Base-by-base conservation (phyloP, 2,797 vertebrate species). In the Uromys caudimaculatus region DNA sequence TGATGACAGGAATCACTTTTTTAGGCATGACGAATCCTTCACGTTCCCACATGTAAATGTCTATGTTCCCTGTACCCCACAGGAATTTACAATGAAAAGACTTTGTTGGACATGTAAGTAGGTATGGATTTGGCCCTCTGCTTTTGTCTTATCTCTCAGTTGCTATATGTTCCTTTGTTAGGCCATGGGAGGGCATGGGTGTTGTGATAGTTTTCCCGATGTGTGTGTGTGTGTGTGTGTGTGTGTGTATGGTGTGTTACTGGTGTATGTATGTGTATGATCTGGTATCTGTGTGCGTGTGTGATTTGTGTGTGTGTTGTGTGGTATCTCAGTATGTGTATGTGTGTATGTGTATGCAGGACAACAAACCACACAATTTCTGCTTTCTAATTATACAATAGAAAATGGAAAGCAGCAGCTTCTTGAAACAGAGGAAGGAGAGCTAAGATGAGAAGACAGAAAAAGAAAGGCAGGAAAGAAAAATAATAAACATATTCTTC, bases 1-100 rank as follows among this genome's bases (percentile, higher is more conserved):
- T 91, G 73, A 90, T 96, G 90, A 90, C 85, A 95, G 69, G 84
- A 83, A 50, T 58, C 1, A 73, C 58, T 21, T 91, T 97, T 97
- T 95, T 89, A 94, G 56, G 17, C 14, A 44, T 67, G 56, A 56
- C 75, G 77, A 95, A n/a, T 76, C 13, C 21, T 73, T 56, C 44
- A 44, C 12, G 9, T 90, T 76, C 44, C n/a, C 23, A 12, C 76
- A 41, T 79, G 16, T 35, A 86, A 38, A 83, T 17, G n/a, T 7
- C 11, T 50, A 60, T 81, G 7, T 56, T 77, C 52, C 24, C 24
- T 82, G 24, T 79, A 35, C 76, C 50, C 47, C 50, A 19, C 21
- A 76, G 44, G 85, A 71, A 24, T 27, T 52, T 24, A 29, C 5
- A 38, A 21, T 50, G 24, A 95, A 93, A 87, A 32, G 29, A 29